phyloP scores from a whole-genome alignment of 1,140 invertebrate genomes.

The Pectinophora gossypiella region DNA sequence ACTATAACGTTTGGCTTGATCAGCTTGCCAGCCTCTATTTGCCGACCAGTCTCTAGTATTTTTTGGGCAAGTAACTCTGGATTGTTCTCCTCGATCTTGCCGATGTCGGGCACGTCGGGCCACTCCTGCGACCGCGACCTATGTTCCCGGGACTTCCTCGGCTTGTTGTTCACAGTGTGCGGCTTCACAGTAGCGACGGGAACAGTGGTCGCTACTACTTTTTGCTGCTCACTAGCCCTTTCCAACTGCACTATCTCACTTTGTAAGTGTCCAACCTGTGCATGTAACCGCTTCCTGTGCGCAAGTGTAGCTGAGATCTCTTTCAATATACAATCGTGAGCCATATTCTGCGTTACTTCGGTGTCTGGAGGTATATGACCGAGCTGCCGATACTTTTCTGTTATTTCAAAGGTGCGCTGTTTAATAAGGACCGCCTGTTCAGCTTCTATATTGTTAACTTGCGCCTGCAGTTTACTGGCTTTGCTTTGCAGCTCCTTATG shows the following conservation, averaged over 20 bases:
- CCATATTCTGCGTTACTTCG: slow-evolving; percentile 79
- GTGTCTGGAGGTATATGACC: slow-evolving; percentile 70
- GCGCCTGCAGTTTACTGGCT: slow-evolving; percentile 86
- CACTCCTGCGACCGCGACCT: slow-evolving; percentile 90
- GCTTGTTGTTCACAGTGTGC: slow-evolving; percentile 63
- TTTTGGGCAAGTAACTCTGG: slow-evolving; percentile 92
- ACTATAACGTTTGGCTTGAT: slow-evolving; percentile 63
- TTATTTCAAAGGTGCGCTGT: slow-evolving; percentile 81
- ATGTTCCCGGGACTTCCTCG: slow-evolving; percentile 82
- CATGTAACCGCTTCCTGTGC: slow-evolving; percentile 87
- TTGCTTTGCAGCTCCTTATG: slow-evolving; percentile 94
- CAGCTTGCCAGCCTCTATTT: slow-evolving; percentile 88
- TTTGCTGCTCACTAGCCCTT: slow-evolving; percentile 79
- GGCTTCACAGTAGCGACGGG: slow-evolving; percentile 67
- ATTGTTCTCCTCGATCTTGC: slow-evolving; percentile 93
- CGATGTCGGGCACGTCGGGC: slow-evolving; percentile 92
- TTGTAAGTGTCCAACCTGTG: slow-evolving; percentile 85
- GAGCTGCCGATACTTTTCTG: slow-evolving; percentile 78
- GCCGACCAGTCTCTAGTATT: slow-evolving; percentile 90
- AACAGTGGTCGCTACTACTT: slow-evolving; percentile 76
- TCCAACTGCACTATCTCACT: slow-evolving; percentile 85
- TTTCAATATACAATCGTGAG: slow-evolving; percentile 87
- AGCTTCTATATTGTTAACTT: slow-evolving; percentile 75
- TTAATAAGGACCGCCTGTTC: slow-evolving; percentile 76
- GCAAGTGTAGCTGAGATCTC: slow-evolving; percentile 89